Conservation (phyloP, 2,797 vertebrate species). For the Rhabdomys pumilio region DNA sequence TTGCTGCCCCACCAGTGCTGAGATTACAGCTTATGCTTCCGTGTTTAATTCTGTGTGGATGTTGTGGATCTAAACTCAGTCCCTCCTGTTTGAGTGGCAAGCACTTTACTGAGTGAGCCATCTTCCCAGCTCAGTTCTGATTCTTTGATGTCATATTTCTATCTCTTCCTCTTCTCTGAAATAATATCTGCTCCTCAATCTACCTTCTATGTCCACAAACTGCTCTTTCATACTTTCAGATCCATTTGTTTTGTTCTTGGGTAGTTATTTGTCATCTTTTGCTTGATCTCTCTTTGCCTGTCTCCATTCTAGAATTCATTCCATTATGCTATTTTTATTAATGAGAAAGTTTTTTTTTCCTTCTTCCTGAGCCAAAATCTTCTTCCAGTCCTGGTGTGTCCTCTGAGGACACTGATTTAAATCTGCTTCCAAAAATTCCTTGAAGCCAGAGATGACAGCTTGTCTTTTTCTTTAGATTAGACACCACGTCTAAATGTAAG, state of each 20-base stretch:
- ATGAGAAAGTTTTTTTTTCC: neutral
- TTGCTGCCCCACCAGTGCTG: neutral
- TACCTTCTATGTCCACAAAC: neutral
- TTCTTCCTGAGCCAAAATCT: conserved; percentile 28
- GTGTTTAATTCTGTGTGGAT: neutral
- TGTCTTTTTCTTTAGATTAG: conserved; percentile 66
- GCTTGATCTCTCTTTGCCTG: neutral
- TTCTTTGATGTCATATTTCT: neutral
- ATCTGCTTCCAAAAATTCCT: conserved; percentile 41
- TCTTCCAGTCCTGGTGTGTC: neutral
- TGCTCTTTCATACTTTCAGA: conserved; percentile 12
- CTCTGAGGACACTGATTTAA: conserved; percentile 59
- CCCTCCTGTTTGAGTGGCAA: neutral
- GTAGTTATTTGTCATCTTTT: neutral
- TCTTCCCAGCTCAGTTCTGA: neutral
- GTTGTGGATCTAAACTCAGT: neutral
- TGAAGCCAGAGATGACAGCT: conserved; percentile 43
- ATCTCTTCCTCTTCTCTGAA: neutral
- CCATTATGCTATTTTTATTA: conserved; percentile 48
- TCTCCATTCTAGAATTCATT: conserved; percentile 52
- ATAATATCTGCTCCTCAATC: neutral
- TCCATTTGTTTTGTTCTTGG: conserved; percentile 15
- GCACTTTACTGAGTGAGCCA: neutral
- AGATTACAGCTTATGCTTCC: neutral
- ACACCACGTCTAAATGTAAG: conserved; percentile 49